Evolutionary conservation across 2,113 vertebrate genomes (phyloP), one percentile per base, ranked within the genome.

Genomic region (Pangasianodon gigas): DNA sequence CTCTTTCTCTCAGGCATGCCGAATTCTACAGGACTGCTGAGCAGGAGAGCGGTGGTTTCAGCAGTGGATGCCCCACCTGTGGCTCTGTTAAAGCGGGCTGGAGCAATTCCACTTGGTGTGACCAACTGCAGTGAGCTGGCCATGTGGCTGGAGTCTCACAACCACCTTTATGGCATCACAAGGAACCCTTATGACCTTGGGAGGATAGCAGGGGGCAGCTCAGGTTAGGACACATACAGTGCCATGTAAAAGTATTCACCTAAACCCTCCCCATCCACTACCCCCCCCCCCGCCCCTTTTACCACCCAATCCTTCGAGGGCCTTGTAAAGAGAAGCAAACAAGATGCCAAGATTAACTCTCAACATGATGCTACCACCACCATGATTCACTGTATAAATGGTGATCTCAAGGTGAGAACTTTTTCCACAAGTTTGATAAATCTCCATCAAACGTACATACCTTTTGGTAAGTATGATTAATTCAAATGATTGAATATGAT

Each of bases 91-190:
- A 98, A 97, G 94, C 94, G 96, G 89, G 97, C 97, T 0, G 98
- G 98, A 0, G 96, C 97, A 58, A 97, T 99, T 90, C 98, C 97
- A 0, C 92, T 98, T 90, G 98, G 97, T 0, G 96, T 98, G 88
- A 99, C 98, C 88, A 99, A 98, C 94, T 97, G 96, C 94, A 97
- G 97, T 0, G 97, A 98, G 93, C 95, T 98, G 62, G 98, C 97
- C 91, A 98, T 98, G 98, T 99, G 98, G 98, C 93, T 62, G 0
- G 98, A 98, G 94, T 96, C 97, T 10, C 96, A 97, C 95, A 98
- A 99, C 94, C 96, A 92, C 46, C 92, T 98, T 37, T 96, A 97
- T 0, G 98, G 98, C 81, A 93, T 96, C 60, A 97, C 96, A 88
- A 96, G 94, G 88, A 99, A 98, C 93, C 97, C 98, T 3, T 98